Evolutionary conservation across 2,113 vertebrate species (phyloP).

Genomic region (Dicentrarchus labrax): DNA sequence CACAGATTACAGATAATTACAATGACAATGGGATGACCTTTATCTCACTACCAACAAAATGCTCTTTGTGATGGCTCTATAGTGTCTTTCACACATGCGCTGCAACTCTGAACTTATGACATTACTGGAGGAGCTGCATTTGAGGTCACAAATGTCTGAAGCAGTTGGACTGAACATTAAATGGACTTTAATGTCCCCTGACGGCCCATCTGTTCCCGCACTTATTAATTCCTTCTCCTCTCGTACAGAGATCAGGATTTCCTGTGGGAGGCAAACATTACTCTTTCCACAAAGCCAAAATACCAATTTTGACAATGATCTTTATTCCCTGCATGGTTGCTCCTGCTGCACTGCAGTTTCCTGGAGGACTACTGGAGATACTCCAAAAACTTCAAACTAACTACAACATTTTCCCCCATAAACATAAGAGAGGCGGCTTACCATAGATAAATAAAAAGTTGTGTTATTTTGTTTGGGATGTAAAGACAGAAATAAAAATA

Average conservation of each 20-base stretch:
- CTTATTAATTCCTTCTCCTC: slow-evolving; percentile 48
- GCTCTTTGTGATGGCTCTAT: slow-evolving; percentile 27
- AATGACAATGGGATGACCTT: slow-evolving; percentile 66
- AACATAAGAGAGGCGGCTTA: neutral
- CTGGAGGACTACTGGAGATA: neutral
- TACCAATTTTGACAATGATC: slow-evolving; percentile 16
- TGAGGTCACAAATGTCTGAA: too few relatives aligned
- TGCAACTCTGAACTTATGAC: too few relatives aligned
- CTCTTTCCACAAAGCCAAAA: slow-evolving; percentile 34
- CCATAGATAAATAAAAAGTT: neutral
- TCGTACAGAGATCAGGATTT: slow-evolving; percentile 54
- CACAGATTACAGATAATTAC: slow-evolving; percentile 69
- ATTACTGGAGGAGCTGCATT: too few relatives aligned
- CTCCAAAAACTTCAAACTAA: neutral
- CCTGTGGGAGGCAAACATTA: slow-evolving; percentile 17
- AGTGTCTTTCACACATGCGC: too few relatives aligned
- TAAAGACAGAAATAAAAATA: slow-evolving; percentile 29
- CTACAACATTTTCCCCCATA: neutral
- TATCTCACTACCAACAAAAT: slow-evolving; percentile 45
- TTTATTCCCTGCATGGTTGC: neutral
- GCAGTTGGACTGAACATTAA: too few relatives aligned
- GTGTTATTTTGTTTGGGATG: neutral
- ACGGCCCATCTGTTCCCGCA: slow-evolving; percentile 51
- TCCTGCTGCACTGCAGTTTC: neutral
- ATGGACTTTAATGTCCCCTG: neutral